Base-by-base conservation (phyloP, 2,888 invertebrate species). In the Atrina japonica region DNA sequence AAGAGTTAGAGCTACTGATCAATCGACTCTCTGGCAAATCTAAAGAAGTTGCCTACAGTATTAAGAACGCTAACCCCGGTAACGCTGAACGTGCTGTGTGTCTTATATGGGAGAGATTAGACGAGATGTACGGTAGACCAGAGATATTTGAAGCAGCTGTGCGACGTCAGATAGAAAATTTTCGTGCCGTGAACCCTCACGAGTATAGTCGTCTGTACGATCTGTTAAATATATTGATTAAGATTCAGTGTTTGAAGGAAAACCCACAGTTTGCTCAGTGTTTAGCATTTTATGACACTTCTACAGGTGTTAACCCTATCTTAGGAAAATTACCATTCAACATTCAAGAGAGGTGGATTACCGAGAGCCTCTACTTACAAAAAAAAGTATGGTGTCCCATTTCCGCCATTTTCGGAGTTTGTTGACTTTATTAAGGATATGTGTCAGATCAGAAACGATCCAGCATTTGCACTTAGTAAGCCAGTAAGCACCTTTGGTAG, bases 271-370 rank as follows among this genome's bases (percentile, higher is more conserved):
- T 23, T 23, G 23, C 52, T 52, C 6, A 5, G 3, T 23, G 52
- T 52, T 16, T 52, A 21, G 52, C 52, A 23, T 52, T 21, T 52
- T 52, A 21, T 27, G 23, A 52, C 23, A 23, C 52, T 6, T 52
- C 52, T 11, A 52, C 52, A 7, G 52, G 52, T 11, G 52, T 52
- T 2, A 52, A 52, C 23, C 52, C 52, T 6, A 52, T 52, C 52
- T 16, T 52, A 6, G n/a, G 23, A 52, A 16, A 52, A 16, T n/a
- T n/a, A n/a, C n/a, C n/a, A n/a, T n/a, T n/a, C n/a, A n/a, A n/a
- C n/a, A n/a, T n/a, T n/a, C n/a, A 16, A n/a, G n/a, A n/a, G n/a
- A n/a, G n/a, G n/a, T n/a, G n/a, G n/a, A n/a, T n/a, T n/a, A n/a
- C n/a, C n/a, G n/a, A n/a, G n/a, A n/a, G n/a, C n/a, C n/a, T n/a